Evolutionary conservation across 2,797 vertebrate species (phyloP).

Genomic region (Chelonia mydas): DNA sequence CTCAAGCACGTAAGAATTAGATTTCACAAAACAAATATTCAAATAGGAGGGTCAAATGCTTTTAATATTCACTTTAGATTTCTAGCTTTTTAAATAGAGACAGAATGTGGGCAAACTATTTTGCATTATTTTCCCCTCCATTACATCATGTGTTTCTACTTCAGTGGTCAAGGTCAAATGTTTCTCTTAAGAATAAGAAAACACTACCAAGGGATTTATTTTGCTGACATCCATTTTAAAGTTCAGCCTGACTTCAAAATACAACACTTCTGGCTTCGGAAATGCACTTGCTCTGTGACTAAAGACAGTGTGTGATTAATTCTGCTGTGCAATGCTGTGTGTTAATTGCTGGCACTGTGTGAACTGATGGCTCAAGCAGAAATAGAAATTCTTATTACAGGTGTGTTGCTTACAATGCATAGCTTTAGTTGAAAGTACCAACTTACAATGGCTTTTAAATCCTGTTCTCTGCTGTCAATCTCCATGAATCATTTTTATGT

Average conservation of each 20-base stretch:
- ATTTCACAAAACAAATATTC: not conserved
- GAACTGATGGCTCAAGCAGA: slow-evolving; percentile 64
- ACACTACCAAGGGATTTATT: not conserved
- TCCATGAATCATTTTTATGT: slow-evolving; percentile 47
- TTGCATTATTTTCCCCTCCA: not conserved
- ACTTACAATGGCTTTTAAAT: slow-evolving; percentile 39
- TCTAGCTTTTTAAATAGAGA: not conserved
- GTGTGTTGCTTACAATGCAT: slow-evolving; percentile 57
- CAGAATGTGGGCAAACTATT: not conserved
- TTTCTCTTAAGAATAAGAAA: not conserved
- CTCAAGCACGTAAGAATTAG: not conserved
- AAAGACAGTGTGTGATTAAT: slow-evolving; percentile 67
- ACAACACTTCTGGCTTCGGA: slow-evolving; percentile 35
- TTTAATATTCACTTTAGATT: not conserved
- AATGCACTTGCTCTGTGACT: slow-evolving; percentile 20
- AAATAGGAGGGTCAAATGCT: fast-evolving
- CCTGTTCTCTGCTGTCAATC: slow-evolving; percentile 50
- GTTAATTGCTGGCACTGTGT: slow-evolving; percentile 74
- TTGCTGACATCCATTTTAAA: not conserved
- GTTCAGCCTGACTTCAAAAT: slow-evolving; percentile 41
- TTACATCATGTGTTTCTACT: not conserved
- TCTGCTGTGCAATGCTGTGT: slow-evolving; percentile 50
- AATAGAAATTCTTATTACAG: slow-evolving; percentile 62
- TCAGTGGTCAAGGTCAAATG: not conserved
- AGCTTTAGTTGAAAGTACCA: slow-evolving; percentile 43